A percentile compares a stretch with the other conserved stretches of the same genome.
Conservation (phyloP, 2,797 vertebrate genomes). For the Luscinia megarhynchos region DNA sequence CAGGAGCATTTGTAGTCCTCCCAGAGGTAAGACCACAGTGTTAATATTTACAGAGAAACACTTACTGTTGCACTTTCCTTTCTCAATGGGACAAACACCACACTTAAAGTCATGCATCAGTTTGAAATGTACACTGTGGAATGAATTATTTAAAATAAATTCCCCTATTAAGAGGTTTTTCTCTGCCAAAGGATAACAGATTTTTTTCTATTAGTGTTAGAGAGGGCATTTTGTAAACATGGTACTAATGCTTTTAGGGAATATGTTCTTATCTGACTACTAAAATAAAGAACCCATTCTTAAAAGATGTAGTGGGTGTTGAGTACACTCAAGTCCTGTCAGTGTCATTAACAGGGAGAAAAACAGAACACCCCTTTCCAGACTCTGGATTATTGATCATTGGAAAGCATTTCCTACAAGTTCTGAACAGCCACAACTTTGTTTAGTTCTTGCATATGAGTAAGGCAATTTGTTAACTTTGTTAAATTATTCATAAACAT, state of each 20-base stretch:
- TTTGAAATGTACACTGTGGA: not conserved
- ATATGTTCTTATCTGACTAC: not conserved
- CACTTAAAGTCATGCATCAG: not conserved
- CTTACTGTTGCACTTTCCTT: not conserved
- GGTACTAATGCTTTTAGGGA: slow-evolving; percentile 15
- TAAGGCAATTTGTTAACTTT: not conserved
- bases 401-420: not conserved
- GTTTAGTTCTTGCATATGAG: not conserved
- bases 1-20: slow-evolving; percentile 93
- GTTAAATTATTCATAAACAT: not conserved
- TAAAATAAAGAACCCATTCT: not conserved
- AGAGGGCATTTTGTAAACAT: not conserved
- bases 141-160: slow-evolving; percentile 26
- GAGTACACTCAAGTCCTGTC: not conserved
- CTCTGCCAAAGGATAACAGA: not conserved
- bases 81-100: not conserved
- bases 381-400: not conserved
- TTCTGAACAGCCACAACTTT: not conserved
- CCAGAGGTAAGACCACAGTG: slow-evolving; percentile 86
- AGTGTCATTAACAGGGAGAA: not conserved
- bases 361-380: not conserved
- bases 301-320: not conserved
- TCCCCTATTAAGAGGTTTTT: not conserved
- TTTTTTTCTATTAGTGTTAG: not conserved
- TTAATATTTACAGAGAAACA: not conserved